These are phyloP conservation scores for Valencia hispanica DNA, from an alignment of 2,797 vertebrate genomes.

Conservation along the genomic window DNA sequence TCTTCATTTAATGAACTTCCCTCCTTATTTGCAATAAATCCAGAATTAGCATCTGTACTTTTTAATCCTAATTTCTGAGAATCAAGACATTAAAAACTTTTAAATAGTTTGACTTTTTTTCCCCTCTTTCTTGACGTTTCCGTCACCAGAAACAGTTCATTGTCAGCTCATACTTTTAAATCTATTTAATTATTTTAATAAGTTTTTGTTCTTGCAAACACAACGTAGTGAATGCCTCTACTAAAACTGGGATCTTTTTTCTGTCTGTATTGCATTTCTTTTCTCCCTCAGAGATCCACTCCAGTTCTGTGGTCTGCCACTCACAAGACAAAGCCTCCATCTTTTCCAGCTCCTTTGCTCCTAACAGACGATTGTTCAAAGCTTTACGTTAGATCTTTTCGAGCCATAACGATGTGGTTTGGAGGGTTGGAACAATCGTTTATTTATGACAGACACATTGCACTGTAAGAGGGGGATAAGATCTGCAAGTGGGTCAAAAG, in stretches of 20 bases:
- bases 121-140: slow-evolving; percentile 8
- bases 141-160: neutral
- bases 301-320: slow-evolving; percentile 60
- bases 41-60: slow-evolving; percentile 2
- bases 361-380: slow-evolving; percentile 63
- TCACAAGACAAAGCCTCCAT: slow-evolving; percentile 68
- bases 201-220: slow-evolving; percentile 12
- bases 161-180: neutral
- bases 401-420: slow-evolving; percentile 77
- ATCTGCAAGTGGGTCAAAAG: slow-evolving; percentile 71
- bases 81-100: neutral
- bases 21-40: slow-evolving; percentile 32
- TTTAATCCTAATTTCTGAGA: neutral
- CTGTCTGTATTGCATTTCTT: slow-evolving; percentile 37
- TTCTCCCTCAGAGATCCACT: slow-evolving; percentile 40
- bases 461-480: slow-evolving; percentile 61
- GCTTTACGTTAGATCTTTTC: slow-evolving; percentile 73
- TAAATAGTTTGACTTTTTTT: neutral
- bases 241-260: slow-evolving; percentile 28
- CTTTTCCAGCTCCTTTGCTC: slow-evolving; percentile 49
- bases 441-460: slow-evolving; percentile 77
- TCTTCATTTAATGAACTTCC: slow-evolving; percentile 52
- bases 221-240: slow-evolving; percentile 3
- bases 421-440: slow-evolving; percentile 66
- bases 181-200: slow-evolving; percentile 12